Percentiles rank a stretch among this genome's conserved stretches.
Evolutionary conservation across 2,888 invertebrate species (phyloP).

Genomic region (Sphinx pinastri): DNA sequence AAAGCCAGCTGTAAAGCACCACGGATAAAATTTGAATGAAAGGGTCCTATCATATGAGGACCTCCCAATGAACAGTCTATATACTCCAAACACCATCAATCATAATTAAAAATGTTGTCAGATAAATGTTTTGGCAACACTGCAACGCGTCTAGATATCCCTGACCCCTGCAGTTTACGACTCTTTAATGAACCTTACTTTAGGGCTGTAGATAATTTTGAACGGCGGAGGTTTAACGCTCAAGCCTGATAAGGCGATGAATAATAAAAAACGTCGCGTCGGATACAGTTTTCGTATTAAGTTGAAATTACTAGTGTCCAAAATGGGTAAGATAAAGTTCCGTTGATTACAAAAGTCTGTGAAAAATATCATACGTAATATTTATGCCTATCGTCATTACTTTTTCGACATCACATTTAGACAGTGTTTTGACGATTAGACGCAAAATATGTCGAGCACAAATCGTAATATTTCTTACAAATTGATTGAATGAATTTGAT

Average conservation of each 20-base stretch:
- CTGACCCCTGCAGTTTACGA: conserved; percentile 70
- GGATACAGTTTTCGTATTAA: not conserved
- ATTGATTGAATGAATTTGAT: too few relatives aligned
- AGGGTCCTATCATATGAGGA: too few relatives aligned
- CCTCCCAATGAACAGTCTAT: not conserved
- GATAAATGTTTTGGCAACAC: conserved; percentile 42
- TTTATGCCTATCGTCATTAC: too few relatives aligned
- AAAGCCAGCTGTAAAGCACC: too few relatives aligned
- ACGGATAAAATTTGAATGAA: too few relatives aligned
- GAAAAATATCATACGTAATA: too few relatives aligned
- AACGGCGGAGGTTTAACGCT: conserved; percentile 16
- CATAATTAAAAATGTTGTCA: too few relatives aligned
- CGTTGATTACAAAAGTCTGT: not conserved
- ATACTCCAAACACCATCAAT: not conserved
- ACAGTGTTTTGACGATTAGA: too few relatives aligned
- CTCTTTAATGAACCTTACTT: conserved; percentile 71
- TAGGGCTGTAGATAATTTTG: conserved; percentile 60
- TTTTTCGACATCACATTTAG: too few relatives aligned
- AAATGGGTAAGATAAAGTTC: not conserved
- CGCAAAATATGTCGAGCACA: too few relatives aligned
- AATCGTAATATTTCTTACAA: too few relatives aligned
- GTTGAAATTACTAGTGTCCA: not conserved
- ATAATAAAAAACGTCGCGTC: conserved; percentile 17
- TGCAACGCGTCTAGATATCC: conserved; percentile 52
- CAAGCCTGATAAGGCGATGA: conserved; percentile 14